Evolutionary conservation across 2,888 invertebrate genomes (phyloP).

Genomic region (Meta bourneti): DNA sequence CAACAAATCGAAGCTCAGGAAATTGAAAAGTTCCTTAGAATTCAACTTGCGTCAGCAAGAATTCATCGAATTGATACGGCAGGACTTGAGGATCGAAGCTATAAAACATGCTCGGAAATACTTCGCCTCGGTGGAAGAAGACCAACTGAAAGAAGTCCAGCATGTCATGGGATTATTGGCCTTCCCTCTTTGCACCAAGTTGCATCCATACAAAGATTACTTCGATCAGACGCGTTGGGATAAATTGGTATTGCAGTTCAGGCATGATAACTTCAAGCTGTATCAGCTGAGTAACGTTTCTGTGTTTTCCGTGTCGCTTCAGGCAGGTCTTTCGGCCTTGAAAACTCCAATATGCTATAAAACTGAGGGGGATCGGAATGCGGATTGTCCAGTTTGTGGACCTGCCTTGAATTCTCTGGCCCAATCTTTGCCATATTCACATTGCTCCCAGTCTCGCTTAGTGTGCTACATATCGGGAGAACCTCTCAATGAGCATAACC

Average conservation of each 20-base stretch:
- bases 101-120: slow-evolving; percentile 96
- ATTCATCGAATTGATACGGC: slow-evolving; percentile 95
- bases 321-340: slow-evolving; percentile 95
- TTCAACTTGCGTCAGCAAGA: slow-evolving; percentile 95
- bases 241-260: slow-evolving; percentile 92
- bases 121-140: slow-evolving; percentile 90
- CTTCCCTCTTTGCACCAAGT: slow-evolving; percentile 90
- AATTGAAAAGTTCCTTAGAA: slow-evolving; percentile 96
- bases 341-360: slow-evolving; percentile 88
- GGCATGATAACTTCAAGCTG: slow-evolving; percentile 94
- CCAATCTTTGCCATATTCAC: slow-evolving; percentile 91
- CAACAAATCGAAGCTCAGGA: slow-evolving; percentile 95
- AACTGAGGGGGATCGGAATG: slow-evolving; percentile 84
- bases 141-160: slow-evolving; percentile 92
- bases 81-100: slow-evolving; percentile 92
- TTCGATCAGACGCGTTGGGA: slow-evolving; percentile 89
- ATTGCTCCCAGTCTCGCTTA: slow-evolving; percentile 96
- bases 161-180: slow-evolving; percentile 97
- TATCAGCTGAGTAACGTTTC: slow-evolving; percentile 95
- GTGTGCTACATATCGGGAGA: slow-evolving; percentile 94
- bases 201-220: slow-evolving; percentile 81
- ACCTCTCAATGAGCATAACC: slow-evolving; percentile 97
- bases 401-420: slow-evolving; percentile 93
- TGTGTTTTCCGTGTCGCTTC: slow-evolving; percentile 93
- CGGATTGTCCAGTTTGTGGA: slow-evolving; percentile 95